Percentiles rank a stretch among this genome's conserved stretches.
Conservation (phyloP, 1,140 invertebrate species). For the Limonius californicus region DNA sequence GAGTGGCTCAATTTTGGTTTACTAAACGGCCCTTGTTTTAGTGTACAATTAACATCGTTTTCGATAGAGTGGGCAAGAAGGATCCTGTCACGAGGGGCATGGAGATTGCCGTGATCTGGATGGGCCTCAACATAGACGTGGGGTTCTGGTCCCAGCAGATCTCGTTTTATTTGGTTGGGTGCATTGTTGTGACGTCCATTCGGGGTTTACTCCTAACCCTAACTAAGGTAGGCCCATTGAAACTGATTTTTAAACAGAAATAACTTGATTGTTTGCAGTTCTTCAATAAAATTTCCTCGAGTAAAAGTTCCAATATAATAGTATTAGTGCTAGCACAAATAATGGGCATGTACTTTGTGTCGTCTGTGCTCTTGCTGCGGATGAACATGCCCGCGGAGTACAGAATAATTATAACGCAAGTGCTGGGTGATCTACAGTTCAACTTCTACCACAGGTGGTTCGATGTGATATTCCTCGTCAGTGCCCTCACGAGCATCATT, state of each 20-base stretch:
- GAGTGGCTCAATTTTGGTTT: too few species aligned
- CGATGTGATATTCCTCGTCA: slow-evolving; percentile 98
- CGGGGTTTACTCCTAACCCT: slow-evolving; percentile 92
- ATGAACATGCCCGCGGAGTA: slow-evolving; percentile 99
- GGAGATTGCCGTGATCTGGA: slow-evolving; percentile 96
- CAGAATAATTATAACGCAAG: slow-evolving; percentile 95
- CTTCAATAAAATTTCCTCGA: slow-evolving; percentile 99
- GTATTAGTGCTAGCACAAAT: slow-evolving; percentile 95
- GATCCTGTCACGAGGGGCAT: slow-evolving; percentile 97
- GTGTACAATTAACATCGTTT: slow-evolving; percentile 97
- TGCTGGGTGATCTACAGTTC: slow-evolving; percentile 96
- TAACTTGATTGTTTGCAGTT: slow-evolving; percentile 77
- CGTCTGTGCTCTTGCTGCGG: slow-evolving; percentile 93
- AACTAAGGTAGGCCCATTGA: slow-evolving; percentile 74
- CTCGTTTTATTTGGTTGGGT: slow-evolving; percentile 95
- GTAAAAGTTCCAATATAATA: slow-evolving; percentile 98
- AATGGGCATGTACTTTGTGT: slow-evolving; percentile 99
- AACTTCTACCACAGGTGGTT: slow-evolving; percentile 99
- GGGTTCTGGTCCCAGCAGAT: slow-evolving; percentile 99
- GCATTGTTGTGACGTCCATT: slow-evolving; percentile 97
- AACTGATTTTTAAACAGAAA: not conserved
- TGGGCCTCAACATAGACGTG: slow-evolving; percentile 95
- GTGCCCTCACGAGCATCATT: slow-evolving; percentile 91
- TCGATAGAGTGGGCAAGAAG: slow-evolving; percentile 97
- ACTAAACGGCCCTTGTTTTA: slow-evolving; percentile 50